Conservation (phyloP, 53 echinoderm and acorn worm species). For the Hippasteria phrygiana region DNA sequence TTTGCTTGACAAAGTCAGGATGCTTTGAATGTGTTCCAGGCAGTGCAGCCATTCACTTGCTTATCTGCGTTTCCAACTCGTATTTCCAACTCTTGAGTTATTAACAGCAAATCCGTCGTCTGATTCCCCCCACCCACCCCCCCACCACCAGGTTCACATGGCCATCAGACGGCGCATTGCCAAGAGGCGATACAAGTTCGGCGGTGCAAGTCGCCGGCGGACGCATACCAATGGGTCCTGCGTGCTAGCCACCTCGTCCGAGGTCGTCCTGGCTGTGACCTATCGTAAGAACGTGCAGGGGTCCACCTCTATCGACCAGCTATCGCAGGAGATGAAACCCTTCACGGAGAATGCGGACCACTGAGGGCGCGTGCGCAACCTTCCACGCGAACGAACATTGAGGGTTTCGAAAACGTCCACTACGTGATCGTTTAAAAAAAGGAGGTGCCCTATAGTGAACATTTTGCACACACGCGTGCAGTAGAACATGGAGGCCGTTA, state of each 20-base stretch:
- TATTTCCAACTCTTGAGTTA: too few relatives aligned
- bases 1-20: too few relatives aligned
- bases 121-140: not conserved
- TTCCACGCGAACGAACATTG: too few relatives aligned
- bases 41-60: too few relatives aligned
- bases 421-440: too few relatives aligned
- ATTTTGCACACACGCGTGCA: too few relatives aligned
- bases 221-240: conserved; percentile 87
- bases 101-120: not conserved
- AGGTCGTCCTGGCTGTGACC: conserved; percentile 88
- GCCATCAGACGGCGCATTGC: conserved; percentile 74
- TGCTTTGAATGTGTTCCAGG: too few relatives aligned
- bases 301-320: conserved; percentile 72
- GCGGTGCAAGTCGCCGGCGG: conserved; percentile 75
- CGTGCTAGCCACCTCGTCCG: conserved; percentile 92
- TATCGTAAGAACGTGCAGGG: conserved; percentile 79
- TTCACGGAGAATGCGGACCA: conserved; percentile 68
- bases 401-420: too few relatives aligned
- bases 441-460: too few relatives aligned
- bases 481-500: too few relatives aligned
- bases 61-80: too few relatives aligned
- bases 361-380: conserved; percentile 9
- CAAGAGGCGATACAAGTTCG: conserved; percentile 85
- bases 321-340: conserved; percentile 88
- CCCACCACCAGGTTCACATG: conserved; percentile 82